Conservation (phyloP, 2,797 vertebrate species). For the Anabacerthia variegaticeps region DNA sequence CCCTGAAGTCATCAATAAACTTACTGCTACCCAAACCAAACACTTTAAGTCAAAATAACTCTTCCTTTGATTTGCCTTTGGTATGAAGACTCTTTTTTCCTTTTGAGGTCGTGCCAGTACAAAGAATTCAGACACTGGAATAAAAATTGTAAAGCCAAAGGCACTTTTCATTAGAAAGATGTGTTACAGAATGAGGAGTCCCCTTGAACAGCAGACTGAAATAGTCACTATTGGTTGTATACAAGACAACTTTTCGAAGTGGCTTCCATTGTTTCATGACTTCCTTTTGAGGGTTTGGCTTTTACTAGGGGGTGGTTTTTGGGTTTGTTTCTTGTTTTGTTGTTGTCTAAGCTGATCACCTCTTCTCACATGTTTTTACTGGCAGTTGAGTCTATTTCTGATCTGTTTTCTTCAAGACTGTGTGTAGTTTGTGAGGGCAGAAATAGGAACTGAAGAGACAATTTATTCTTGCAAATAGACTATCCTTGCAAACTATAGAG, state of each 20-base stretch:
- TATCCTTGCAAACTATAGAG: not conserved
- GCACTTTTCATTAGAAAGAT: not conserved
- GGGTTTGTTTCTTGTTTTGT: not conserved
- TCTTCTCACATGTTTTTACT: not conserved
- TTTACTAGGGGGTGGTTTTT: not conserved
- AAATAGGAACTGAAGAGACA: not conserved
- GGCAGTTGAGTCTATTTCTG: not conserved
- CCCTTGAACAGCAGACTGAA: not conserved
- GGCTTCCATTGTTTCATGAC: not conserved
- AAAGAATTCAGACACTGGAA: not conserved
- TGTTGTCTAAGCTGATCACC: not conserved
- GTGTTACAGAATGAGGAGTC: not conserved
- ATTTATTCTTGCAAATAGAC: not conserved
- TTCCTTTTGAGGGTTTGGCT: not conserved
- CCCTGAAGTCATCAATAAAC: not conserved
- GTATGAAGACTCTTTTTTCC: not conserved
- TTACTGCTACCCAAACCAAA: not conserved
- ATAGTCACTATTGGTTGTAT: not conserved
- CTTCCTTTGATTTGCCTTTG: not conserved
- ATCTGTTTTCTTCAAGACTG: not conserved
- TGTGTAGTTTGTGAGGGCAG: not conserved
- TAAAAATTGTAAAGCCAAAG: not conserved
- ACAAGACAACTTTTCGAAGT: not conserved
- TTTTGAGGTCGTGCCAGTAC: not conserved
- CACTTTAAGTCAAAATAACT: not conserved